phyloP scores from a whole-genome alignment of 2,113 vertebrate genomes.

The Dicerorhinus sumatrensis region DNA sequence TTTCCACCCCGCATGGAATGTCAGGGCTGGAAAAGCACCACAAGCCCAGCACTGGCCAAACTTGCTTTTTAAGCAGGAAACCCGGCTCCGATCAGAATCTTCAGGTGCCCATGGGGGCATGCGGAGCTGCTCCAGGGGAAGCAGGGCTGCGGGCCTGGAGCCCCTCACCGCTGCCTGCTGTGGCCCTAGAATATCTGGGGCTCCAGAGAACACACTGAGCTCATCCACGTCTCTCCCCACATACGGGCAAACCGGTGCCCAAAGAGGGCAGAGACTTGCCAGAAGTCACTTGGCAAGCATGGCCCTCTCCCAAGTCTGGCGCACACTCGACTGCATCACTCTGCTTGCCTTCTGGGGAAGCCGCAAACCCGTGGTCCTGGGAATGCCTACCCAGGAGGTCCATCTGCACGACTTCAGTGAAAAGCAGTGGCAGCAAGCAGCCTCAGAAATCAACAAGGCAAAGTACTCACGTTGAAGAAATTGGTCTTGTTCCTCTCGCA shows the following conservation, averaged over 20 bases:
- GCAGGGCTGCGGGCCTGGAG: background rate
- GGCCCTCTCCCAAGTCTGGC: background rate
- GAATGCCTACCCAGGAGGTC: background rate
- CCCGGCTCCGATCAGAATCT: background rate
- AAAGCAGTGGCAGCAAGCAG: constrained; percentile 53
- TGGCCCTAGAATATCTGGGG: background rate
- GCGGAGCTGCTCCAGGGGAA: background rate
- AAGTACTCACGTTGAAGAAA: constrained; percentile 98
- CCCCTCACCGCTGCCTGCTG: background rate
- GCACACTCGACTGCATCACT: background rate
- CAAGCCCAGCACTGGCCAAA: background rate
- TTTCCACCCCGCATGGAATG: background rate
- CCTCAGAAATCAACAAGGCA: constrained; percentile 55
- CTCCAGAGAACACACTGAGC: background rate
- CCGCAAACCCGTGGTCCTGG: background rate
- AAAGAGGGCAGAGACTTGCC: background rate
- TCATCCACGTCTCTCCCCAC: background rate
- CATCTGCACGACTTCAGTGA: background rate
- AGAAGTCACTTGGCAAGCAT: background rate
- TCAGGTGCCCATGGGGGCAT: accelerated
- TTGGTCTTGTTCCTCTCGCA: constrained; percentile 99
- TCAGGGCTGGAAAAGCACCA: background rate
- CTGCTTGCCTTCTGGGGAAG: background rate
- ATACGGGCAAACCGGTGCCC: background rate
- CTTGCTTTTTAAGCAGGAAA: background rate